phyloP scores from a whole-genome alignment of 2,888 invertebrate genomes.

The Meliscaeva auricollis region DNA sequence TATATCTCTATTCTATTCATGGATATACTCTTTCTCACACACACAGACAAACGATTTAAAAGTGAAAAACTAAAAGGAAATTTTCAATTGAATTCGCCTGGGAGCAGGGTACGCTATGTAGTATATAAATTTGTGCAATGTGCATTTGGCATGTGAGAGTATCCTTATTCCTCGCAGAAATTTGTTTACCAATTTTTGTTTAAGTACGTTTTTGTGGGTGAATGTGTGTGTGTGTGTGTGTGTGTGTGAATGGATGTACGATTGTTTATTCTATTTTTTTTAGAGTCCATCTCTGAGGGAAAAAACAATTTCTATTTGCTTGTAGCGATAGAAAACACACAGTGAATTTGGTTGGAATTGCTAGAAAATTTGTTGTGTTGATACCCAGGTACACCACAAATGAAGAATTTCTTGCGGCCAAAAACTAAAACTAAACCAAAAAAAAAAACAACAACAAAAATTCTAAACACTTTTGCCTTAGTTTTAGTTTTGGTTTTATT shows the following conservation, averaged over 20 bases:
- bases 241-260: not conserved
- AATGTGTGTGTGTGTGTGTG: too few relatives aligned
- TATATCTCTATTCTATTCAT: slow-evolving; percentile 21
- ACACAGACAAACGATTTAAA: not conserved
- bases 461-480: not conserved
- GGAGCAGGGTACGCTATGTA: slow-evolving; percentile 1
- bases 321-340: slow-evolving; percentile 9
- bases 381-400: slow-evolving; percentile 50
- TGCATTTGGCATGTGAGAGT: slow-evolving; percentile 56
- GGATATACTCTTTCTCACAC: not conserved
- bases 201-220: not conserved
- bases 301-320: slow-evolving; percentile 65
- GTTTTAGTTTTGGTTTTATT: not conserved
- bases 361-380: slow-evolving; percentile 32
- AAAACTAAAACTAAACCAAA: slow-evolving; percentile 1
- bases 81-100: slow-evolving; percentile 50
- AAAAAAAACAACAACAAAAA: not conserved
- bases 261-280: not conserved
- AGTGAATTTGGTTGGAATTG: not conserved
- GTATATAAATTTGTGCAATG: slow-evolving; percentile 40
- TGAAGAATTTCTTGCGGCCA: slow-evolving; percentile 38
- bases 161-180: slow-evolving; percentile 38
- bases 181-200: slow-evolving; percentile 41
- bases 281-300: slow-evolving; percentile 19
- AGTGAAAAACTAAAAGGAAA: slow-evolving; percentile 28